Conservation (phyloP, 2,797 vertebrate genomes). For the Nannoperca obscura region DNA sequence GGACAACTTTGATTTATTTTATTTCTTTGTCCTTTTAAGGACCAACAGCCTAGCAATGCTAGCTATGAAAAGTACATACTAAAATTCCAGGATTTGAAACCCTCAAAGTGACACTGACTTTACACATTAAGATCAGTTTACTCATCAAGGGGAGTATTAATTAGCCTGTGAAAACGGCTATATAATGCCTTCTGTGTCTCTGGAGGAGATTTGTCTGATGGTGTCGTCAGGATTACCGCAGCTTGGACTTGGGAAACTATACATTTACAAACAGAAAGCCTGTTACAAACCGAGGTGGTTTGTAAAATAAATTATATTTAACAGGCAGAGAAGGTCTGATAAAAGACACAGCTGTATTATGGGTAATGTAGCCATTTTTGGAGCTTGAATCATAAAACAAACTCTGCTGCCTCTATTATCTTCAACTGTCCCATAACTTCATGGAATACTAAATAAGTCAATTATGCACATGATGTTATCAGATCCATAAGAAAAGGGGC, state of each 20-base stretch:
- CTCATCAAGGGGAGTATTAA: background rate
- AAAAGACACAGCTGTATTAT: background rate
- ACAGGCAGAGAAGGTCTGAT: background rate
- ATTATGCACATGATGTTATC: background rate
- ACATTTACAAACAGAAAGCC: conserved; percentile 13
- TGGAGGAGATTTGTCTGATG: conserved; percentile 3
- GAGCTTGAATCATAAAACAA: background rate
- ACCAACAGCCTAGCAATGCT: background rate
- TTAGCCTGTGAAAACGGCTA: conserved; percentile 14
- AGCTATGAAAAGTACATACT: background rate
- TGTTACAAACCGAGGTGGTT: background rate
- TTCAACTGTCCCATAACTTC: background rate
- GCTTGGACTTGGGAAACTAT: background rate
- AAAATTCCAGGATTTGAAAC: background rate
- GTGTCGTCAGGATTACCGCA: conserved; percentile 18
- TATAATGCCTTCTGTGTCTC: conserved; percentile 20
- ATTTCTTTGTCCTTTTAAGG: background rate
- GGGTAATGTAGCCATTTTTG: background rate
- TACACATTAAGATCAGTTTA: background rate
- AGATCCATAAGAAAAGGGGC: background rate
- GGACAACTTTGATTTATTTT: background rate
- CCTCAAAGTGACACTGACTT: background rate
- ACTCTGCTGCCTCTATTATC: background rate
- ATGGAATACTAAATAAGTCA: background rate
- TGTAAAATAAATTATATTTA: background rate